These are phyloP conservation scores for Parauchenoglanis punctatus DNA, from an alignment of 2,797 vertebrate genomes.

Conservation along the genomic window DNA sequence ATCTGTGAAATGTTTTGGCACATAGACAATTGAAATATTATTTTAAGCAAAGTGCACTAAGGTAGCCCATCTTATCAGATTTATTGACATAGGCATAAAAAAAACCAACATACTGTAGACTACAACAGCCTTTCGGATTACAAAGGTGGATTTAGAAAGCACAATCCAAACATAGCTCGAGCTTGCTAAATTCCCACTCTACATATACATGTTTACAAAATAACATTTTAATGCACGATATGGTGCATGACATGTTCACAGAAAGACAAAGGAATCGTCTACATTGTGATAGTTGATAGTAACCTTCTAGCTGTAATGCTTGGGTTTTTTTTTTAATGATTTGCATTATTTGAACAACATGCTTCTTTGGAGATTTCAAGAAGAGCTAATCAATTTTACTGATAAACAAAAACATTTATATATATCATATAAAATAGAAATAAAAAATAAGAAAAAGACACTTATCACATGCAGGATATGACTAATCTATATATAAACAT, in stretches of 20 bases:
- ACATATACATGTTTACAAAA: background rate
- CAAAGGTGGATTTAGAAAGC: background rate
- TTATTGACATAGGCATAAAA: background rate
- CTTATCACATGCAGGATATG: background rate
- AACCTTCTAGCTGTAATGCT: background rate
- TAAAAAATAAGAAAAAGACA: background rate
- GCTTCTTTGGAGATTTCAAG: background rate
- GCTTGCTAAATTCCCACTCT: background rate
- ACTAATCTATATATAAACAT: background rate
- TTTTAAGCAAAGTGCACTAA: background rate
- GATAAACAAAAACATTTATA: background rate
- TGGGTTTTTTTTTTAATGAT: background rate
- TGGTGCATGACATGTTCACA: background rate
- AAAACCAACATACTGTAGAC: background rate
- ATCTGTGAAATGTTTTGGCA: background rate
- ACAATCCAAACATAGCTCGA: background rate
- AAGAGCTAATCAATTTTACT: background rate
- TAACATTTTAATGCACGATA: background rate
- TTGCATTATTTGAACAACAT: background rate
- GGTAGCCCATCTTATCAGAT: background rate
- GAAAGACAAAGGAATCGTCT: background rate
- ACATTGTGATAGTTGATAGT: background rate
- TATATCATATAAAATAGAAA: background rate
- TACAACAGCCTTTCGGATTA: background rate
- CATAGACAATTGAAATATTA: background rate